Conservation (phyloP, 64 coral and sea anemone genomes). For the Dendronephthya gigantea region DNA sequence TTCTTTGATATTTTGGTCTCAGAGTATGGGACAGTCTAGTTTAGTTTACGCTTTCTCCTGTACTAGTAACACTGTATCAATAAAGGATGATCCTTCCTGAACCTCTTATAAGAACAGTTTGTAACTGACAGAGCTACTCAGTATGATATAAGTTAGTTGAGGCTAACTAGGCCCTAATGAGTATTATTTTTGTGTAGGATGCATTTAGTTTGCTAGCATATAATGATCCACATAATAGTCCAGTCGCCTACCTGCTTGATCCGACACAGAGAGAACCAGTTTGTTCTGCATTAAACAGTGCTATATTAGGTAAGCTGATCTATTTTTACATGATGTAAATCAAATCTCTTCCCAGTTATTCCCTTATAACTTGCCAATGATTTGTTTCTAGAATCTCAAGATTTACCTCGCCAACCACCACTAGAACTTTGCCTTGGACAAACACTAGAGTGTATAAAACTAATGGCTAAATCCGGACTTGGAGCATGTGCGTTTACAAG, state of each 20-base stretch:
- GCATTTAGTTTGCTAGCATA: constrained; percentile 97
- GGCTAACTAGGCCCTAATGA: no score
- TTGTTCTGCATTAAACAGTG: constrained; percentile 93
- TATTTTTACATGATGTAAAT: not conserved
- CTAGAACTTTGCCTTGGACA: constrained; percentile 83
- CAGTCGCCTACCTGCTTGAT: constrained; percentile 79
- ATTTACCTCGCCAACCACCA: constrained; percentile 89
- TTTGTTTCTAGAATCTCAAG: constrained; percentile 67
- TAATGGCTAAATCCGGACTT: constrained; percentile 82
- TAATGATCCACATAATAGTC: constrained; percentile 74
- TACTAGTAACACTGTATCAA: not conserved
- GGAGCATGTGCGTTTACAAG: constrained; percentile 95
- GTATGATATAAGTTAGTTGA: no score
- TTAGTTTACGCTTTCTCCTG: not conserved
- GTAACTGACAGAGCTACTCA: no score
- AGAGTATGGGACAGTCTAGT: no score
- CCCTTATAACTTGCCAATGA: not conserved
- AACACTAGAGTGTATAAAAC: constrained; percentile 77
- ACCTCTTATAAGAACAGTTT: no score
- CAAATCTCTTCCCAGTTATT: not conserved
- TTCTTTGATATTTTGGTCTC: not conserved
- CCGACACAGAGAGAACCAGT: constrained; percentile 88
- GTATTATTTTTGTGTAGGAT: constrained; percentile 47
- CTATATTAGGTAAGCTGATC: constrained; percentile 76
- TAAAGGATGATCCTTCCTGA: no score